These are phyloP conservation scores for Nudaria mundana DNA, from an alignment of 2,888 invertebrate genomes.

Conservation along the genomic window DNA sequence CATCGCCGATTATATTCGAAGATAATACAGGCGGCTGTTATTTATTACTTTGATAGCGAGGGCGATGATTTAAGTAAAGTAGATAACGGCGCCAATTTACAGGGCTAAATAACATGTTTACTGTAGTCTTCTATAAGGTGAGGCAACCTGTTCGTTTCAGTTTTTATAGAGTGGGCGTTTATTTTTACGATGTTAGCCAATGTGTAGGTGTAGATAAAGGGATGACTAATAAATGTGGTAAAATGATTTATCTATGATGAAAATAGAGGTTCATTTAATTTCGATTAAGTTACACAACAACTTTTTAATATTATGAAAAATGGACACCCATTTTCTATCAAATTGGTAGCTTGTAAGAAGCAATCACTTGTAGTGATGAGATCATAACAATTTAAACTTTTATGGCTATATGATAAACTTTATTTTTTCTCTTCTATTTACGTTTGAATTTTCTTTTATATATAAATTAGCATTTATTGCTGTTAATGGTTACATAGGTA, in stretches of 20 bases:
- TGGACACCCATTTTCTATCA: too few relatives aligned
- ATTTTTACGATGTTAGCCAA: constrained; percentile 9
- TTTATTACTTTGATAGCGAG: constrained; percentile 67
- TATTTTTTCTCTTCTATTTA: too few relatives aligned
- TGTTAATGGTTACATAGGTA: too few relatives aligned
- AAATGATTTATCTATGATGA: neutral
- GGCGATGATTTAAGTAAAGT: constrained; percentile 72
- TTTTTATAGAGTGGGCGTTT: constrained; percentile 12
- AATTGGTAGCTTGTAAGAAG: too few relatives aligned
- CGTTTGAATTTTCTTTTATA: too few relatives aligned
- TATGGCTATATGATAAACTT: too few relatives aligned
- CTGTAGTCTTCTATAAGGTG: constrained; percentile 37
- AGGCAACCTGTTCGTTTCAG: constrained; percentile 11
- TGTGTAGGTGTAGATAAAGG: neutral
- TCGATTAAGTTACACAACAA: too few relatives aligned
- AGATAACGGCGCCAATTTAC: constrained; percentile 67
- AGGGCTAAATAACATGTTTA: constrained; percentile 62
- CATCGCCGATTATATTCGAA: constrained; percentile 65
- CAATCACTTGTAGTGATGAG: too few relatives aligned
- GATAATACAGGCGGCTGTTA: constrained; percentile 62
- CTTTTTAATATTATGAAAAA: too few relatives aligned
- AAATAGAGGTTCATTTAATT: neutral
- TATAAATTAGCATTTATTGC: too few relatives aligned
- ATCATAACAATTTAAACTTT: too few relatives aligned
- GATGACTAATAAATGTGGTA: neutral